Evolutionary conservation across 1,140 invertebrate genomes (phyloP).

Genomic region (Penaeus chinensis): DNA sequence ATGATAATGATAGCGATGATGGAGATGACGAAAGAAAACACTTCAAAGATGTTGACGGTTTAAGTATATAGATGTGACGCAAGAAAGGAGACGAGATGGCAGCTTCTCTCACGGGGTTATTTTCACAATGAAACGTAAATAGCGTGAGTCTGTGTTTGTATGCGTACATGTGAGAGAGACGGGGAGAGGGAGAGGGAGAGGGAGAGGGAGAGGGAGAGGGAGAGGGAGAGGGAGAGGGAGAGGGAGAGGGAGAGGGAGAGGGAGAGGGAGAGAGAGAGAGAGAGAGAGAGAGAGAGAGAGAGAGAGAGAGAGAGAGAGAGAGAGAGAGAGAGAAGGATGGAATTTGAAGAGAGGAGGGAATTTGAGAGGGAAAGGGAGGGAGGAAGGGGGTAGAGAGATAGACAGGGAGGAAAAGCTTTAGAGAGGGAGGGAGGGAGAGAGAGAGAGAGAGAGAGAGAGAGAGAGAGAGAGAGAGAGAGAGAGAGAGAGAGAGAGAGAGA

Average conservation of each 20-base stretch:
- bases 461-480: background rate
- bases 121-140: background rate
- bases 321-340: background rate
- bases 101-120: background rate
- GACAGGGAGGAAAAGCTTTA: background rate
- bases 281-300: too few species aligned
- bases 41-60: too few species aligned
- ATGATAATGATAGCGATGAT: too few species aligned
- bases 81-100: background rate
- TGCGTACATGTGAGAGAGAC: background rate
- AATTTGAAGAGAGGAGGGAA: background rate
- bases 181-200: background rate
- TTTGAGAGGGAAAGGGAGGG: background rate
- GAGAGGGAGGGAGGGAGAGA: background rate
- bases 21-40: too few species aligned
- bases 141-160: background rate
- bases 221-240: conserved; percentile 7
- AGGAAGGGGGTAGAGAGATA: background rate
- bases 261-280: background rate
- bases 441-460: background rate
- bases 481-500: background rate
- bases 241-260: conserved; percentile 11
- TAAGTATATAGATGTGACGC: too few species aligned
- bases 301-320: background rate
- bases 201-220: background rate